phyloP scores from a whole-genome alignment of 1,140 invertebrate species.

The Triops longicaudatus region DNA sequence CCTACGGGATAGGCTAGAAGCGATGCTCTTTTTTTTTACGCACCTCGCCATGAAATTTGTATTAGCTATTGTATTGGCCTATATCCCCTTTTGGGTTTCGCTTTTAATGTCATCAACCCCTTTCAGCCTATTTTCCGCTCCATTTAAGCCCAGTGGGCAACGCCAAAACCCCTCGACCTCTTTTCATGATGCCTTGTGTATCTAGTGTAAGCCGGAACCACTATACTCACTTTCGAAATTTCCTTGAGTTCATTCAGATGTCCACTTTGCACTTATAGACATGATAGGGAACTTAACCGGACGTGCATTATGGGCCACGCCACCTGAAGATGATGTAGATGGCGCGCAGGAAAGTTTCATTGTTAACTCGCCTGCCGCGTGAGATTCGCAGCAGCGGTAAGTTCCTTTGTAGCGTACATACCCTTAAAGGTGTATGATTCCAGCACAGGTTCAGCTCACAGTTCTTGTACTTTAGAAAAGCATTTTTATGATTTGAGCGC shows the following conservation, averaged over 20 bases:
- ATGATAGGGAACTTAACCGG: not conserved
- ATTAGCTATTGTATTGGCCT: not conserved
- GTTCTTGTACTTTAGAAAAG: no score
- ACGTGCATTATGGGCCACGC: not conserved
- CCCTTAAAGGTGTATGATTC: not conserved
- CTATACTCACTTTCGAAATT: not conserved
- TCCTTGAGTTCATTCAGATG: not conserved
- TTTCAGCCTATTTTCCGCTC: conserved; percentile 2
- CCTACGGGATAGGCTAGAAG: not conserved
- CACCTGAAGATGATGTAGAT: not conserved
- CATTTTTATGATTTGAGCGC: not conserved
- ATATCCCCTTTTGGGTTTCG: not conserved
- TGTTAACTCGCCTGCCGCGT: not conserved
- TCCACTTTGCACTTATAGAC: not conserved
- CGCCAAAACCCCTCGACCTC: not conserved
- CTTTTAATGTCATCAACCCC: not conserved
- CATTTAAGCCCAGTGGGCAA: not conserved
- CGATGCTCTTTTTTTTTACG: not conserved
- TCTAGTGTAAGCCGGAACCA: not conserved
- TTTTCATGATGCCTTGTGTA: not conserved
- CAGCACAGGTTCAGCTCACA: no score
- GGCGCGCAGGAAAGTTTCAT: not conserved
- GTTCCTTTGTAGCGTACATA: not conserved
- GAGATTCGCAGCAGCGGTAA: not conserved
- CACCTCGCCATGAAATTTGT: not conserved